These are phyloP conservation scores for Heliopora coerulea DNA, from an alignment of 92 coral and sea anemone species.

Conservation along the genomic window DNA sequence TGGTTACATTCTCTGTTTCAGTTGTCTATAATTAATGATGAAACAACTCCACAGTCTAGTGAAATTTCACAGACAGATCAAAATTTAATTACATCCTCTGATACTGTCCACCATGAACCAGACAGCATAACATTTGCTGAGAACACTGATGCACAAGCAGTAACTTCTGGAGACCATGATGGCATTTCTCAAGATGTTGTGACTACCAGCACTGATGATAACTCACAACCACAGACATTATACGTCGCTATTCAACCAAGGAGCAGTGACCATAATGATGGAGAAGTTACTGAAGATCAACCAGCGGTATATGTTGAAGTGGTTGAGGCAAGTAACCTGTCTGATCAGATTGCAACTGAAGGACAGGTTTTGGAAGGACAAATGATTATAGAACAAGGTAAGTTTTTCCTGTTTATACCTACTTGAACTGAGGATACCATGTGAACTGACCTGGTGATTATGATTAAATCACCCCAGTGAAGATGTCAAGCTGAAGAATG, in stretches of 20 bases:
- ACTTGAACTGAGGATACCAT: too few species aligned
- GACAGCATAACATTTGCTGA: not conserved
- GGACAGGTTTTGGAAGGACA: conserved; percentile 88
- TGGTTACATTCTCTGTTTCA: not conserved
- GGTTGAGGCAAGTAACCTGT: conserved; percentile 93
- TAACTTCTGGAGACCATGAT: not conserved
- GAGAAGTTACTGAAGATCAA: conserved; percentile 74
- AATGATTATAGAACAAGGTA: conserved; percentile 90
- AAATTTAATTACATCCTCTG: conserved; percentile 12
- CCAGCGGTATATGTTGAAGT: conserved; percentile 99
- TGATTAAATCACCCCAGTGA: too few species aligned
- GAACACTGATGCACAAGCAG: not conserved
- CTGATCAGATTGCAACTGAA: conserved; percentile 75
- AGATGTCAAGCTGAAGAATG: too few species aligned
- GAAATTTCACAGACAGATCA: conserved; percentile 30
- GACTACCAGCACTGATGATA: conserved; percentile 20
- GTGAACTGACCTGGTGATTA: too few species aligned
- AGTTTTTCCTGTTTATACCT: too few species aligned
- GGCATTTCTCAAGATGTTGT: conserved; percentile 23
- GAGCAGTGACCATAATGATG: conserved; percentile 62
- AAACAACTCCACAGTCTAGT: conserved; percentile 7
- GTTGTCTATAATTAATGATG: not conserved
- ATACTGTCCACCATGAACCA: not conserved
- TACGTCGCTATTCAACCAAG: conserved; percentile 96
- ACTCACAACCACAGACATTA: conserved; percentile 68